These are phyloP conservation scores for Chymomyza fuscimana DNA, from an alignment of 2,888 invertebrate genomes.

Conservation along the genomic window DNA sequence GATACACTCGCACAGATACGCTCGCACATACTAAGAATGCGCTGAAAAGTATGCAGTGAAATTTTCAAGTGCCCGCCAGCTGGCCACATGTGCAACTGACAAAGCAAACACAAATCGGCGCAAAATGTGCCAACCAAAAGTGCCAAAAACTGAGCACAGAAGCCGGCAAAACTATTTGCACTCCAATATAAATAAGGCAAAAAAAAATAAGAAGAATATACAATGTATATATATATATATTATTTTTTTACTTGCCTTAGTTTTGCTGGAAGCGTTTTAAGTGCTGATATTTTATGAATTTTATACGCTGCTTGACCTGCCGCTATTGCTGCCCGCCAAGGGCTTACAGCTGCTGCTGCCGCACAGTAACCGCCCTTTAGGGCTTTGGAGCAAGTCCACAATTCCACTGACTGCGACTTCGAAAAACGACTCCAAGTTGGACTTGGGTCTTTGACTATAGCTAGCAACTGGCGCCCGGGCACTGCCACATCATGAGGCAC, in stretches of 20 bases:
- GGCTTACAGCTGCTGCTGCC: neutral
- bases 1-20: neutral
- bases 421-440: neutral
- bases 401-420: neutral
- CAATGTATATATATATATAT: neutral
- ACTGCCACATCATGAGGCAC: constrained; percentile 42
- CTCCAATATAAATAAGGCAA: constrained; percentile 38
- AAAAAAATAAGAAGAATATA: constrained; percentile 26
- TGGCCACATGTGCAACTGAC: constrained; percentile 67
- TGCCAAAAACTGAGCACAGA: constrained; percentile 12
- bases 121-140: constrained; percentile 7
- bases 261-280: constrained; percentile 54
- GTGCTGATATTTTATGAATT: constrained; percentile 74
- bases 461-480: constrained; percentile 10
- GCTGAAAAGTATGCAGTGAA: constrained; percentile 1
- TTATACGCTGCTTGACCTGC: constrained; percentile 68
- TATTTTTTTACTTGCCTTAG: constrained; percentile 34
- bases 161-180: constrained; percentile 45
- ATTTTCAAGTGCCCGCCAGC: constrained; percentile 10
- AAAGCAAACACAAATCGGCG: constrained; percentile 40
- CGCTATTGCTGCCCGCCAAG: constrained; percentile 16
- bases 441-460: constrained; percentile 14
- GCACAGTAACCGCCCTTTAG: neutral
- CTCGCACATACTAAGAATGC: neutral
- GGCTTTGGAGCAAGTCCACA: neutral